phyloP scores from a whole-genome alignment of 2,888 invertebrate genomes.

The Synergus gifuensis region DNA sequence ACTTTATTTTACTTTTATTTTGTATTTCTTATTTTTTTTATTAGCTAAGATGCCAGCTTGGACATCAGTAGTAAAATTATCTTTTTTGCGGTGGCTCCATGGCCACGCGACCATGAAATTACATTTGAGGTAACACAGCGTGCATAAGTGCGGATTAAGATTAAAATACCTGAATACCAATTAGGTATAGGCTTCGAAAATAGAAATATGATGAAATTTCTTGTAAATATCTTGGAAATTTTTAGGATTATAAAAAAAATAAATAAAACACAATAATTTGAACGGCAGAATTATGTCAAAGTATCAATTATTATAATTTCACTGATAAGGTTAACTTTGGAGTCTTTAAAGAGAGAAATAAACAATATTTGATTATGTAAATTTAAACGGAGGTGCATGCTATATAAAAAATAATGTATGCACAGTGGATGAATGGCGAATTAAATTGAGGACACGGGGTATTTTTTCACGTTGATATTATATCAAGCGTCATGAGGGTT shows the following conservation, averaged over 20 bases:
- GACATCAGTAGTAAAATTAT: not conserved
- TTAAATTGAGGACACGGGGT: constrained; percentile 54
- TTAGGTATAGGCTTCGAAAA: not conserved
- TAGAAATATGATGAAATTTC: constrained; percentile 3
- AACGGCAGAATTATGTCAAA: too few relatives aligned
- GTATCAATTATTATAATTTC: too few relatives aligned
- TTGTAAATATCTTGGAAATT: not conserved
- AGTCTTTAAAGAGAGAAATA: too few relatives aligned
- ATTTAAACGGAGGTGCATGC: not conserved
- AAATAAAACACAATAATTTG: not conserved
- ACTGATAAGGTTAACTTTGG: too few relatives aligned
- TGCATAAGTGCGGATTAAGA: constrained; percentile 10
- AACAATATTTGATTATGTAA: not conserved
- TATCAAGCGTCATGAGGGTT: constrained; percentile 66
- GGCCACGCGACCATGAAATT: constrained; percentile 17
- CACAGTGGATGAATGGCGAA: constrained; percentile 35
- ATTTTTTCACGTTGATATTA: constrained; percentile 61
- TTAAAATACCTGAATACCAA: constrained; percentile 27
- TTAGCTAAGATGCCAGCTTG: not conserved
- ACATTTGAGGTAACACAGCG: not conserved
- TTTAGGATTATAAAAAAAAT: not conserved
- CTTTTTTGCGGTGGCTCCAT: not conserved
- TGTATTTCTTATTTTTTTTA: not conserved
- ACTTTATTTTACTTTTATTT: not conserved
- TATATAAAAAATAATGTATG: not conserved